A percentile compares a stretch with the other conserved stretches of the same genome.
Evolutionary conservation across 2,888 invertebrate species (phyloP).

Genomic region (Tiphia femorata): DNA sequence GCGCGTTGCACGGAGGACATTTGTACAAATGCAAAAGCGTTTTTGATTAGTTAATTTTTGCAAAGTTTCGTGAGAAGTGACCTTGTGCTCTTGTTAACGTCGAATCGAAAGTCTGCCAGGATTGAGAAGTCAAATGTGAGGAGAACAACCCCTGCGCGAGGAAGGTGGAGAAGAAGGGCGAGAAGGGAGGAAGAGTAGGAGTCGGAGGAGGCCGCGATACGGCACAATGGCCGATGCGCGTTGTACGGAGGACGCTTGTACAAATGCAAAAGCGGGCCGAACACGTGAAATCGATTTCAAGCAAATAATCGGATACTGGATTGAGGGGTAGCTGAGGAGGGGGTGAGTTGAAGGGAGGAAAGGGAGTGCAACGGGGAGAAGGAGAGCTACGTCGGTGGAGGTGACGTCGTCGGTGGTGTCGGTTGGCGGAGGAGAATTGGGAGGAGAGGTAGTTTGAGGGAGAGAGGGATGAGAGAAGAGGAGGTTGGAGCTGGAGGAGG

Average conservation of each 20-base stretch:
- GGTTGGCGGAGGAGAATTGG: slow-evolving; percentile 29
- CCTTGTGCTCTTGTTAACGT: too few relatives aligned
- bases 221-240: background rate
- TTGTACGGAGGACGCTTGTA: slow-evolving; percentile 39
- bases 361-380: slow-evolving; percentile 9
- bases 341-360: slow-evolving; percentile 16
- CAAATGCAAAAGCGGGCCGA: slow-evolving; percentile 57
- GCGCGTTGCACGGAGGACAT: slow-evolving; percentile 22
- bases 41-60: too few relatives aligned
- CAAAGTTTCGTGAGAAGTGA: too few relatives aligned
- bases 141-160: too few relatives aligned
- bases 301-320: slow-evolving; percentile 68
- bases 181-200: too few relatives aligned
- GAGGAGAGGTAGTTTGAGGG: slow-evolving; percentile 17
- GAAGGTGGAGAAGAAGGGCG: too few relatives aligned
- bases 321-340: slow-evolving; percentile 39
- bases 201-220: slow-evolving; percentile 15
- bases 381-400: slow-evolving; percentile 12
- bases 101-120: too few relatives aligned
- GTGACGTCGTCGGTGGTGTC: slow-evolving; percentile 29
- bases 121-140: too few relatives aligned
- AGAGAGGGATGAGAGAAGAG: slow-evolving; percentile 13
- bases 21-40: slow-evolving; percentile 54
- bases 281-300: slow-evolving; percentile 67
- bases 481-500: slow-evolving; percentile 37